Evolutionary conservation across 2,113 vertebrate genomes (phyloP).

Genomic region (Lanius collurio): DNA sequence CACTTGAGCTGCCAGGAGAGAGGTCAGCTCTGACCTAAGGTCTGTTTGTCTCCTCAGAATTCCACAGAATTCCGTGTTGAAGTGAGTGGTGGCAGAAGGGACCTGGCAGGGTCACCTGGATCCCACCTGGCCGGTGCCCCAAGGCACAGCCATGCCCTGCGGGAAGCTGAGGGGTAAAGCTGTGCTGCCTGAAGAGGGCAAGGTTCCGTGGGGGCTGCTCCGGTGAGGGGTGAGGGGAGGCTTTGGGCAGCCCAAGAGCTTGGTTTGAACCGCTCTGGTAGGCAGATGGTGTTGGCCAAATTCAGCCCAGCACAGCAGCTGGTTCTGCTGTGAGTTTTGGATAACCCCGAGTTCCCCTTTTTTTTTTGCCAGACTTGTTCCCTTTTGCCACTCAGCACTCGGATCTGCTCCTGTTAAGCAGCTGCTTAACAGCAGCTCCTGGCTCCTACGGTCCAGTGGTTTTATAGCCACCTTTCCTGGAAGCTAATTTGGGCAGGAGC

Average conservation of each 20-base stretch:
- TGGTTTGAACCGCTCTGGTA: fast-evolving
- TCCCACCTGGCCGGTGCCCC: fast-evolving
- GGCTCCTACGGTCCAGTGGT: neutral
- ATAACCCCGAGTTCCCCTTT: neutral
- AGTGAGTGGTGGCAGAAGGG: neutral
- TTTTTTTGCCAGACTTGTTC: neutral
- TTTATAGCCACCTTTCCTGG: neutral
- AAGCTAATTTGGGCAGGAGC: neutral
- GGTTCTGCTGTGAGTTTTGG: neutral
- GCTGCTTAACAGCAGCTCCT: neutral
- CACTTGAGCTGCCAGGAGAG: neutral
- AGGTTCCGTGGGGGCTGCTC: neutral
- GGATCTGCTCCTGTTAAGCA: neutral
- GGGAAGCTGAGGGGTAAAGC: neutral
- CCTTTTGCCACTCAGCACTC: neutral
- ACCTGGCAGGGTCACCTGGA: neutral
- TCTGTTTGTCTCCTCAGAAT: neutral
- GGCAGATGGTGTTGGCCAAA: fast-evolving
- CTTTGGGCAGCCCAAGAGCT: neutral
- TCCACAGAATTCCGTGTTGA: fast-evolving
- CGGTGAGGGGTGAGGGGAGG: neutral
- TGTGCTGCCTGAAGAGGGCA: neutral
- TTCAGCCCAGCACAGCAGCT: neutral
- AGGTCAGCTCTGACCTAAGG: neutral
- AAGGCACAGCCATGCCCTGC: neutral